A percentile compares a stretch with the other conserved stretches of the same genome.
Evolutionary conservation across 2,888 invertebrate species (phyloP).

Genomic region (Sipha maydis): DNA sequence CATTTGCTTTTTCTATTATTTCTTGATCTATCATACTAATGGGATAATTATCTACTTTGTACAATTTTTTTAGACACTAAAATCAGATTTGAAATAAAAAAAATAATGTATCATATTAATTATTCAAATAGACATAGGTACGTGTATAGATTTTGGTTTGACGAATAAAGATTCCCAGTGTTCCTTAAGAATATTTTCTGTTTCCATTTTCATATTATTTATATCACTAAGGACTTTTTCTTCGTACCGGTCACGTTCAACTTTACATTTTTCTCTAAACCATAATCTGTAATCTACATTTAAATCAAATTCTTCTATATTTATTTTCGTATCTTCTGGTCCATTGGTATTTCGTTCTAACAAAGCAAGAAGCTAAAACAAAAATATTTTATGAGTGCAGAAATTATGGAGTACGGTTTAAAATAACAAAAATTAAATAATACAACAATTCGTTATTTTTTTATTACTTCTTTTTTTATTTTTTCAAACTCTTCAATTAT

Average conservation of each 20-base stretch:
- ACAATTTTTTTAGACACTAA: conserved; percentile 37
- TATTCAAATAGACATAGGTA: background rate
- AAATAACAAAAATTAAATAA: too few species aligned
- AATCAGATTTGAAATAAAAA: background rate
- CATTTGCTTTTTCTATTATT: conserved; percentile 8
- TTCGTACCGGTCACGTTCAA: conserved; percentile 42
- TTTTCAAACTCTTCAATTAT: conserved; percentile 34
- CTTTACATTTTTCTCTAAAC: conserved; percentile 42
- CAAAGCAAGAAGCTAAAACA: conserved; percentile 28
- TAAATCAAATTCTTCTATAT: conserved; percentile 58
- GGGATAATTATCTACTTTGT: conserved; percentile 44
- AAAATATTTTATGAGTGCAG: background rate
- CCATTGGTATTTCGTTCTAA: conserved; percentile 28
- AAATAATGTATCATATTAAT: background rate
- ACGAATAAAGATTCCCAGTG: conserved; percentile 25
- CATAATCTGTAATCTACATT: conserved; percentile 32
- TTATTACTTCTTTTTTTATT: conserved; percentile 45
- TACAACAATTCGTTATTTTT: background rate
- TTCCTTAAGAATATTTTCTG: conserved; percentile 30
- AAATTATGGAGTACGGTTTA: too few species aligned
- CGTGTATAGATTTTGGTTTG: conserved; percentile 49
- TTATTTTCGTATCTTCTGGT: conserved; percentile 28
- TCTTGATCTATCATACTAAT: conserved; percentile 38
- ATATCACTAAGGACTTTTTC: conserved; percentile 18
- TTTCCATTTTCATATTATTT: conserved; percentile 26